phyloP scores from a whole-genome alignment of 2,797 vertebrate species.

The Saxicola maurus region DNA sequence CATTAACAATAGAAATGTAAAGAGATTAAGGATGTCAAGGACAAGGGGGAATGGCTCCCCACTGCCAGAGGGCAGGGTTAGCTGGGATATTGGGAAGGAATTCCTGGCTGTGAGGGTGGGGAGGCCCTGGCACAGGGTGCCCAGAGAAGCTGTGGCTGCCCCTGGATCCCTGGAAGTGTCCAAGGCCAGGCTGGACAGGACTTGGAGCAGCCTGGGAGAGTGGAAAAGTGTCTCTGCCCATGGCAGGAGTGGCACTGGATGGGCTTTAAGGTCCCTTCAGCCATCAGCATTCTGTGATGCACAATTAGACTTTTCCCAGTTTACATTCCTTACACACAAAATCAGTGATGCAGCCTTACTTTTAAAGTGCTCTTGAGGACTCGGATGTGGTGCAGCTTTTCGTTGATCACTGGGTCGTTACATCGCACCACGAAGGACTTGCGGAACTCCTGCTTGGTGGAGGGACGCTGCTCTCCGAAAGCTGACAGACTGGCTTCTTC shows the following conservation, averaged over 20 bases:
- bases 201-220: accelerated
- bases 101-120: background rate
- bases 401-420: slow-evolving; percentile 86
- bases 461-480: slow-evolving; percentile 82
- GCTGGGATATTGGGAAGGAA: no score
- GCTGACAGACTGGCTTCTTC: slow-evolving; percentile 82
- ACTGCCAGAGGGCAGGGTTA: background rate
- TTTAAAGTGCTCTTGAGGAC: slow-evolving; percentile 88
- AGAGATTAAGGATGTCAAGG: background rate
- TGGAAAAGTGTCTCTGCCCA: background rate
- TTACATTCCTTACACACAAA: background rate
- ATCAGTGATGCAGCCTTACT: slow-evolving; percentile 63
- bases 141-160: background rate
- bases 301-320: background rate
- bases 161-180: background rate
- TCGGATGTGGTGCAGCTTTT: slow-evolving; percentile 85
- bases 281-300: background rate
- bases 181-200: accelerated
- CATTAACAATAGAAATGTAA: background rate
- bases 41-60: background rate
- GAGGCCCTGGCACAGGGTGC: background rate
- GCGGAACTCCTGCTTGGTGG: slow-evolving; percentile 83
- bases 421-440: slow-evolving; percentile 80
- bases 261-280: background rate
- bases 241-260: accelerated